Base-by-base conservation (phyloP, 2,888 invertebrate species). In the Zygothrica quintamaculata region DNA sequence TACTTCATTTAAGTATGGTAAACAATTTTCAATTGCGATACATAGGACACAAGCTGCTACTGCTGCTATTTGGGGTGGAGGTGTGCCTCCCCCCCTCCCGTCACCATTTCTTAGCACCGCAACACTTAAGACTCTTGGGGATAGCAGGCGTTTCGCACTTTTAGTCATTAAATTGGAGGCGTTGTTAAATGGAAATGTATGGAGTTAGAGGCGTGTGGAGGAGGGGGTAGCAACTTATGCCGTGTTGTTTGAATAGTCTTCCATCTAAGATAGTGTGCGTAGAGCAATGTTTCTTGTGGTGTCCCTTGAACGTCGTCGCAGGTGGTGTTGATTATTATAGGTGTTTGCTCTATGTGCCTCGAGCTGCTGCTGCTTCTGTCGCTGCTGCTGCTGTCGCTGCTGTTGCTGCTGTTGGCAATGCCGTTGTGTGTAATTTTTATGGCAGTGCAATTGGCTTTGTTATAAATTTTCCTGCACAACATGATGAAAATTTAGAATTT, bases 381-480 rank as follows among this genome's bases (percentile, higher is more conserved):
- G n/a, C n/a, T n/a, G n/a, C n/a, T n/a, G n/a, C n/a, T n/a, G n/a
- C n/a, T n/a, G n/a, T n/a, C n/a, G n/a, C n/a, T n/a, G n/a, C n/a
- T n/a, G n/a, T n/a, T n/a, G n/a, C n/a, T n/a, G n/a, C n/a, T n/a
- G n/a, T n/a, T n/a, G n/a, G n/a, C n/a, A n/a, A n/a, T n/a, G n/a
- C n/a, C n/a, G n/a, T n/a, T 67, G 60, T 80, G 74, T 84, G 77
- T 77, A 77, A 71, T 74, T 80, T 80, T 80, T 86, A 86, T 84
- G 59, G 84, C 81, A 60, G 78, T 84, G 81, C 81, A 80, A 86
- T 86, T 71, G 87, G 71, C 74, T 74, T 77, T 66, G 67, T 74
- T 80, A 77, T 82, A 79, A 60, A 85, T 80, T 84, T 62, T 37
- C 59, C 56, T 7, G 36, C 56, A 39, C 76, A 76, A 72, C 69